phyloP scores from a whole-genome alignment of 2,797 vertebrate genomes.

The Echiichthys vipera region DNA sequence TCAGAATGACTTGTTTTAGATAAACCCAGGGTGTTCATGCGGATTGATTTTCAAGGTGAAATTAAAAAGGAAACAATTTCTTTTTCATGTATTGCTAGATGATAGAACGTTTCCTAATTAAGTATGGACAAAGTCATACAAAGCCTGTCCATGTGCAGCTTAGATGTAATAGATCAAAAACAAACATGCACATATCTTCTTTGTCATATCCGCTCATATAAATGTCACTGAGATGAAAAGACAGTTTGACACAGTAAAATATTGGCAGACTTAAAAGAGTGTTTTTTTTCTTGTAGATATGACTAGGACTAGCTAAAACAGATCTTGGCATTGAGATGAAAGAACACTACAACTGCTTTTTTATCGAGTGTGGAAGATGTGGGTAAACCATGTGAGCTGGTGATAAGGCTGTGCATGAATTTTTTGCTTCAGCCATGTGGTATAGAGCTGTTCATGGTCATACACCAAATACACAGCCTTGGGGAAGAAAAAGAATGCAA shows the following conservation, averaged over 20 bases:
- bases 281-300: not conserved
- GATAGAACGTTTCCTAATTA: conserved; percentile 10
- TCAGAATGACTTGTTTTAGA: not conserved
- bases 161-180: conserved; percentile 23
- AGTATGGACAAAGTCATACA: not conserved
- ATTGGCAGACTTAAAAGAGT: not conserved
- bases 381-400: conserved; percentile 45
- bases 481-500: conserved; percentile 2
- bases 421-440: conserved; percentile 35
- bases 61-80: not conserved
- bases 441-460: conserved; percentile 19
- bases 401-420: conserved; percentile 62
- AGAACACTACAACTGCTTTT: conserved; percentile 18
- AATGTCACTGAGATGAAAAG: conserved; percentile 35
- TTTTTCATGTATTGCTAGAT: conserved; percentile 3
- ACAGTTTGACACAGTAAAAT: conserved; percentile 16
- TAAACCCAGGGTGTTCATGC: not conserved
- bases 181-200: conserved; percentile 1
- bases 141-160: not conserved
- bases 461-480: conserved; percentile 11
- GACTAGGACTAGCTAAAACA: conserved; percentile 14
- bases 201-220: conserved; percentile 20
- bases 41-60: not conserved
- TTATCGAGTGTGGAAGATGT: conserved; percentile 34
- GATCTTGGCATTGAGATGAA: conserved; percentile 13